A percentile compares a stretch with the other conserved stretches of the same genome.
These are phyloP conservation scores for Antheraea pernyi DNA, from an alignment of 1,140 invertebrate genomes.

Conservation along the genomic window DNA sequence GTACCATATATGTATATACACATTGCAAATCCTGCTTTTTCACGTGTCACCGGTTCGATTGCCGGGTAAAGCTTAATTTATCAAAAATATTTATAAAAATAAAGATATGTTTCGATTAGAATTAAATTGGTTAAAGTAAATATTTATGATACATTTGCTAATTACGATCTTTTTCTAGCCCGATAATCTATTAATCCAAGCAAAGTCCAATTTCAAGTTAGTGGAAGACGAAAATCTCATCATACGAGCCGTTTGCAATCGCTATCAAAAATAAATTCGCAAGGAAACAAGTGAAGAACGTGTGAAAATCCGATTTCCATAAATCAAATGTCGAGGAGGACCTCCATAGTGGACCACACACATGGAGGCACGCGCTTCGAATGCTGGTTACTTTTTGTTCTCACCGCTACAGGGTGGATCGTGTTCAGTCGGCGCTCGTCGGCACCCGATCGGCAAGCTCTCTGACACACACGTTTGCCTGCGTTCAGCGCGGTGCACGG, in stretches of 20 bases:
- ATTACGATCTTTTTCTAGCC: not conserved
- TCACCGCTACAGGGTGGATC: slow-evolving; percentile 52
- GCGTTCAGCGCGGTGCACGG: slow-evolving; percentile 30
- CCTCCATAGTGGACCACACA: slow-evolving; percentile 77
- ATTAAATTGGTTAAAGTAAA: too few relatives aligned
- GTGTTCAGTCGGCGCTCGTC: slow-evolving; percentile 57
- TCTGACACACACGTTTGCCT: slow-evolving; percentile 58
- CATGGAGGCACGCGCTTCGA: slow-evolving; percentile 76
- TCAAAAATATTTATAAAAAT: too few relatives aligned
- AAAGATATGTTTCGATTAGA: too few relatives aligned
- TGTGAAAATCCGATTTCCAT: slow-evolving; percentile 71
- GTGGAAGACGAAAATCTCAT: too few relatives aligned
- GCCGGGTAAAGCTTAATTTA: too few relatives aligned
- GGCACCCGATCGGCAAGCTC: slow-evolving; percentile 61
- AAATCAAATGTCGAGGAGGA: slow-evolving; percentile 65
- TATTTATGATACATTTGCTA: too few relatives aligned
- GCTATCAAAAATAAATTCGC: not conserved
- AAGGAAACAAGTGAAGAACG: slow-evolving; percentile 43
- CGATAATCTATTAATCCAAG: not conserved
- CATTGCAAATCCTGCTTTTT: too few relatives aligned
- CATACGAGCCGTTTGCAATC: too few relatives aligned
- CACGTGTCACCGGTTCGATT: too few relatives aligned
- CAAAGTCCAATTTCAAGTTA: too few relatives aligned
- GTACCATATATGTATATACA: too few relatives aligned
- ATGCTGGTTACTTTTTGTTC: slow-evolving; percentile 74